Evolutionary conservation across 2,888 invertebrate species (phyloP), one percentile per base, ranked within the genome.

Genomic region (Parascotia fuliginaria): DNA sequence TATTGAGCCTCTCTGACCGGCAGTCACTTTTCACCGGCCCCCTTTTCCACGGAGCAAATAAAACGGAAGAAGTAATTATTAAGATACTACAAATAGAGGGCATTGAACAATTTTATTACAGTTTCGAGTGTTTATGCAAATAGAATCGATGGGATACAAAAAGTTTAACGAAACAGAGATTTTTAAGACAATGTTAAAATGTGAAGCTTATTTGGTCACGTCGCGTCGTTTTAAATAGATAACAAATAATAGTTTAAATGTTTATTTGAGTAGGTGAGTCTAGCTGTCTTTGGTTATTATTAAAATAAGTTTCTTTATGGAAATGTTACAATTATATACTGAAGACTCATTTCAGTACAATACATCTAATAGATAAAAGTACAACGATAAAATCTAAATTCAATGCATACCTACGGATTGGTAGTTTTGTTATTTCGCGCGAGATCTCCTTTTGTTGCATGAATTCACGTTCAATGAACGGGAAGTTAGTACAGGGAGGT

Each of bases 21-120:
- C 75, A 76, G 81, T 85, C 85, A 83, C 83, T 84, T 85, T 88
- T 83, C 87, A 84, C 76, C 77, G 67, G 75, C 55, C 82, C 87
- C 87, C 78, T 81, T 78, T 58, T 51, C 40, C 54, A n/a, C 51
- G 42, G 13, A 24, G 85, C 85, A 89, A 91, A 90, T 86, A 90
- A 89, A 89, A 84, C 85, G 86, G 85, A 89, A 88, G 82, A 90
- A 86, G 88, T 91, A 90, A 90, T 91, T 89, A 91, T 90, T 89
- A 88, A 89, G 88, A 90, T 88, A 87, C 81, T 77, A 86, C 78
- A 89, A 90, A 90, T 83, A 89, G 77, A 79, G 84, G 81, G 82
- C 69, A 73, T 79, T 75, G 65, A 67, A 71, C 75, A 74, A 77
- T 74, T 79, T 86, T 83, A 81, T 81, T 83, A 68, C 72, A 77